These are phyloP conservation scores for Ancistrus triradiatus DNA, from an alignment of 2,113 vertebrate genomes.

Conservation along the genomic window DNA sequence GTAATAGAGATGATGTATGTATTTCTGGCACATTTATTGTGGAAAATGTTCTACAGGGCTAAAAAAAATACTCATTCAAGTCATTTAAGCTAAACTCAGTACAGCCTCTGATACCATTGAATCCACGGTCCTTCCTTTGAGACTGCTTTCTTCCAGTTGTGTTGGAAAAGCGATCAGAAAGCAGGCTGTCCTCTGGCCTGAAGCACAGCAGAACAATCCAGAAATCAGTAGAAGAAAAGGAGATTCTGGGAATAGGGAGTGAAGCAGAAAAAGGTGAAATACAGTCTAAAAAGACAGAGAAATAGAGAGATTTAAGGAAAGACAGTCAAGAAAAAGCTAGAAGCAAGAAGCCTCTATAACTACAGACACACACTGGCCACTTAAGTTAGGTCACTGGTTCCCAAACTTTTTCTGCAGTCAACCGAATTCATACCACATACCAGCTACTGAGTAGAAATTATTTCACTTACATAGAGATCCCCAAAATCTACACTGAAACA, in stretches of 20 bases:
- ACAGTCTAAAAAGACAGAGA: constrained; percentile 31
- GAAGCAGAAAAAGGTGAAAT: constrained; percentile 32
- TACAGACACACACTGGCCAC: too few relatives aligned
- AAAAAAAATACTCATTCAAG: too few relatives aligned
- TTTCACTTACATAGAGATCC: too few relatives aligned
- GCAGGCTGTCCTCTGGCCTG: constrained; percentile 54
- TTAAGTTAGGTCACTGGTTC: too few relatives aligned
- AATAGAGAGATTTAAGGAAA: constrained; percentile 36
- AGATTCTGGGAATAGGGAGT: constrained; percentile 49
- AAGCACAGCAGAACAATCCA: constrained; percentile 54
- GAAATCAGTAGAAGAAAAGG: constrained; percentile 52
- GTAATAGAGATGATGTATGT: too few relatives aligned
- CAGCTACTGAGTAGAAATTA: too few relatives aligned
- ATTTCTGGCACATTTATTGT: too few relatives aligned
- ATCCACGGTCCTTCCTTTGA: constrained; percentile 64
- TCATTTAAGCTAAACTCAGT: background rate
- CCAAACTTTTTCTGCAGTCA: too few relatives aligned
- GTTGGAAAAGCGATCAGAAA: constrained; percentile 61
- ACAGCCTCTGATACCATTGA: constrained; percentile 66
- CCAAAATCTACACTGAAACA: too few relatives aligned
- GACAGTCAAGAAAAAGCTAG: constrained; percentile 24
- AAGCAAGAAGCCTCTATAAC: background rate
- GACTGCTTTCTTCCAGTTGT: constrained; percentile 58
- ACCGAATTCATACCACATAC: too few relatives aligned
- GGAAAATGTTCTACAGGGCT: too few relatives aligned